These are phyloP conservation scores for Dysmachus trigonus DNA, from an alignment of 2,888 invertebrate genomes.

Conservation along the genomic window DNA sequence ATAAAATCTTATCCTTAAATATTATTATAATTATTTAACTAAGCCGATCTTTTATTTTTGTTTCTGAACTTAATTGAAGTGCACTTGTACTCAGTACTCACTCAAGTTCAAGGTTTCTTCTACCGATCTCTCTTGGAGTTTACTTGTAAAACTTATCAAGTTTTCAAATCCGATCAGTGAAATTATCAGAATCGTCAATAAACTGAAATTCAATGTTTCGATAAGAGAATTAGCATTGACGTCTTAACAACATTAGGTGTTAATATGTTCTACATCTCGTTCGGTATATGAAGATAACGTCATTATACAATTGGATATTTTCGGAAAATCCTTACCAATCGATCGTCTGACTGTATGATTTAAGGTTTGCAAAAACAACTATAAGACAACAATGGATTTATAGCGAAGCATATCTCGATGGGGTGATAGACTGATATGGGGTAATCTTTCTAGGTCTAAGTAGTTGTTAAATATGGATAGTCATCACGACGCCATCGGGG, in stretches of 20 bases:
- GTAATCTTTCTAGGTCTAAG: not conserved
- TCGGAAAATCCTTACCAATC: not conserved
- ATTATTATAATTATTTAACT: not conserved
- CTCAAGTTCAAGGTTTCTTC: not conserved
- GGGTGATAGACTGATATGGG: not conserved
- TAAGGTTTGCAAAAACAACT: not conserved
- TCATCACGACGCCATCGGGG: not conserved
- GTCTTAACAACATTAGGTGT: not conserved
- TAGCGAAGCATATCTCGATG: not conserved
- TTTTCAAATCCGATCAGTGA: not conserved
- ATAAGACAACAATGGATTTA: not conserved
- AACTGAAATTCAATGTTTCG: not conserved
- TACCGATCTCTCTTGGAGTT: not conserved
- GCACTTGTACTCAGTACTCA: not conserved
- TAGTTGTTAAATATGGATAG: not conserved
- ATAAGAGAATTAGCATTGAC: not conserved
- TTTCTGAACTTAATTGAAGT: not conserved
- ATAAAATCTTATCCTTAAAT: not conserved
- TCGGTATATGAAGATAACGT: not conserved
- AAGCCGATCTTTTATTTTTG: not conserved
- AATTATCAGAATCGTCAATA: not conserved
- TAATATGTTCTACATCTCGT: not conserved
- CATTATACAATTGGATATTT: not conserved
- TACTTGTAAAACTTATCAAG: not conserved
- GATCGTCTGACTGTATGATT: not conserved